Evolutionary conservation across 1,140 invertebrate species (phyloP).

Genomic region (Zaprionus africanus): DNA sequence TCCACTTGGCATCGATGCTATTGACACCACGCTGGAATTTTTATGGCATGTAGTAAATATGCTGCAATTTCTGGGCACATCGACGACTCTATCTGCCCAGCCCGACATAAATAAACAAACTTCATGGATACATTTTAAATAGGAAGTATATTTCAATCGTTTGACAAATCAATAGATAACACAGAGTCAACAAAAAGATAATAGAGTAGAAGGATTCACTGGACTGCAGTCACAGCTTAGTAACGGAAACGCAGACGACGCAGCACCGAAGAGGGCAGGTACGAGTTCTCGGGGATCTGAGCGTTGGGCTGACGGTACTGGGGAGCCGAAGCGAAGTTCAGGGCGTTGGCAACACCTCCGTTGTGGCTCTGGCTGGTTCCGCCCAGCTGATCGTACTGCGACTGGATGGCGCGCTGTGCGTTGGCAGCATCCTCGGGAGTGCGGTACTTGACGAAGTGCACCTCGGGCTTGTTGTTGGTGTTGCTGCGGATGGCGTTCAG

Average conservation of each 20-base stretch:
- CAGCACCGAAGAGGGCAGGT: constrained; percentile 72
- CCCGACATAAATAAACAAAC: constrained; percentile 15
- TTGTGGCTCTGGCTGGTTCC: constrained; percentile 53
- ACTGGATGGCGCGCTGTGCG: constrained; percentile 68
- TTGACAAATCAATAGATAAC: constrained; percentile 74
- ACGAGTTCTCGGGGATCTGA: constrained; percentile 69
- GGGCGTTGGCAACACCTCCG: constrained; percentile 67
- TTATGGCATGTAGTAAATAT: constrained; percentile 59
- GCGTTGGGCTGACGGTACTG: constrained; percentile 56
- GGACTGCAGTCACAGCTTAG: constrained; percentile 32
- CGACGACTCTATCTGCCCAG: constrained; percentile 1
- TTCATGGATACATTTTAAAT: constrained; percentile 34
- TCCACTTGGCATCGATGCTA: constrained; percentile 59
- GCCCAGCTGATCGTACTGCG: constrained; percentile 65
- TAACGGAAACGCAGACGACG: constrained; percentile 66
- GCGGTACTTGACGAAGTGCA: constrained; percentile 74
- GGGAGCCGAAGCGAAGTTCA: constrained; percentile 70
- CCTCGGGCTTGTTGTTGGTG: constrained; percentile 72
- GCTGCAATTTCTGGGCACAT: constrained; percentile 49
- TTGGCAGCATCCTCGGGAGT: constrained; percentile 74
- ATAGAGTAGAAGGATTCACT: background rate
- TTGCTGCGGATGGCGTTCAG: constrained; percentile 70
- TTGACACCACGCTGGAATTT: constrained; percentile 58
- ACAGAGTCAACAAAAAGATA: constrained; percentile 64
- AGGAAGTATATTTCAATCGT: constrained; percentile 62